Evolutionary conservation across 2,797 vertebrate species (phyloP).

Genomic region (Myotis findleyi): DNA sequence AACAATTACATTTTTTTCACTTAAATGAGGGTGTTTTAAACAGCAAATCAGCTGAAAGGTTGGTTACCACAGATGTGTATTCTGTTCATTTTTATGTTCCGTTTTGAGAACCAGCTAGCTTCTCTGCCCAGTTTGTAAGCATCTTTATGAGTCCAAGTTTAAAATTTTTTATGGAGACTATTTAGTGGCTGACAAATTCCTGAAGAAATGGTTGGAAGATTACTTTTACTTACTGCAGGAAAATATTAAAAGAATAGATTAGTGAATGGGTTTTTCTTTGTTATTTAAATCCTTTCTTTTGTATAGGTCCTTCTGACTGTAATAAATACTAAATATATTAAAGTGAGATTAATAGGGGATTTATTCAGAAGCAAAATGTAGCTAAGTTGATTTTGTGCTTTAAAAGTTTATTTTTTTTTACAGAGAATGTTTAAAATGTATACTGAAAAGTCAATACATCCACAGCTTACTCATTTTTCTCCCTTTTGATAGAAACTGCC

Average conservation of each 20-base stretch:
- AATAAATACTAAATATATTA: background rate
- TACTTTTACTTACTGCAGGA: background rate
- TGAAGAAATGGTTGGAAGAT: background rate
- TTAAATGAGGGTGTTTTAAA: background rate
- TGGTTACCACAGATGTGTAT: background rate
- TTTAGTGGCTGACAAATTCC: background rate
- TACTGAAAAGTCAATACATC: background rate
- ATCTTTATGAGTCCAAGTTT: background rate
- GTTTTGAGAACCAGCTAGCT: background rate
- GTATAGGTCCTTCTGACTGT: background rate
- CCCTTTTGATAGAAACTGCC: background rate
- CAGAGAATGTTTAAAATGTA: background rate
- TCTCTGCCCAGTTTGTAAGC: background rate
- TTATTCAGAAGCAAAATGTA: slow-evolving; percentile 38
- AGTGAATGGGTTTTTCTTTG: background rate
- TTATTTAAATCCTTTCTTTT: background rate
- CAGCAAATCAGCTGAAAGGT: background rate
- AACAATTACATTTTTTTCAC: background rate
- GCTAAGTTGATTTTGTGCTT: slow-evolving; percentile 25
- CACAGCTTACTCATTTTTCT: background rate
- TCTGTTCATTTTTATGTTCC: background rate
- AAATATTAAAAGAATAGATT: background rate
- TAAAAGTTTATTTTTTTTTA: background rate
- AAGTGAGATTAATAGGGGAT: background rate
- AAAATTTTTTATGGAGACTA: background rate